These are phyloP conservation scores for Cranoglanis bouderius DNA, from an alignment of 2,113 vertebrate genomes.

Conservation along the genomic window DNA sequence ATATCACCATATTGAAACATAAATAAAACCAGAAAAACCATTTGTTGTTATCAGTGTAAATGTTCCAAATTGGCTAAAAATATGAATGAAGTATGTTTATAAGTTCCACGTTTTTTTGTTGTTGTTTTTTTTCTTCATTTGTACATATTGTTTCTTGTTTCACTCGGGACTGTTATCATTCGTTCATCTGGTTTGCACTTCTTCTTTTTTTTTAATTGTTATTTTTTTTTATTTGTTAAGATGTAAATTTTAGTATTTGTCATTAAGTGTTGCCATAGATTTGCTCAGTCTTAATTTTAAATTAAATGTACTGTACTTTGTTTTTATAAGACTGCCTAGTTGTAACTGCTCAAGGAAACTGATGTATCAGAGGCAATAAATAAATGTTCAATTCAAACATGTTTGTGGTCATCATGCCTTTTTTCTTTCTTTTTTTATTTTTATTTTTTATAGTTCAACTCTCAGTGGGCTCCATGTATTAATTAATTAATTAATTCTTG, in stretches of 20 bases:
- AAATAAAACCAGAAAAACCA: constrained; percentile 54
- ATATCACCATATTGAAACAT: constrained; percentile 47
- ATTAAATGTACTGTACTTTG: constrained; percentile 74
- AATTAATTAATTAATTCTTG: background rate
- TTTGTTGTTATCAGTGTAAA: constrained; percentile 60
- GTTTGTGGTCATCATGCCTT: constrained; percentile 19
- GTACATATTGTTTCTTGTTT: constrained; percentile 63
- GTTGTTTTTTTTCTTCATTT: constrained; percentile 41
- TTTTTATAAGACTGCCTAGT: constrained; percentile 71
- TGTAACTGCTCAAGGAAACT: constrained; percentile 69
- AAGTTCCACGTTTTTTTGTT: constrained; percentile 23
- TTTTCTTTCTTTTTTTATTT: background rate
- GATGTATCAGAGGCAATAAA: constrained; percentile 71
- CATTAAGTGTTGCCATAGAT: constrained; percentile 71
- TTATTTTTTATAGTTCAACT: background rate
- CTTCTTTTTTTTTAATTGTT: constrained; percentile 59
- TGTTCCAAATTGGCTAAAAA: constrained; percentile 59
- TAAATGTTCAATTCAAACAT: constrained; percentile 65
- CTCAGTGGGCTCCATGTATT: background rate
- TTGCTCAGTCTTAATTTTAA: constrained; percentile 73
- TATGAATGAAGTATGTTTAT: constrained; percentile 70
- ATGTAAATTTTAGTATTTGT: constrained; percentile 79
- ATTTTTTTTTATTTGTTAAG: constrained; percentile 76
- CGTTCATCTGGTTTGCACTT: constrained; percentile 74
- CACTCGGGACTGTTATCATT: constrained; percentile 67